Evolutionary conservation across 2,113 vertebrate species (phyloP), one percentile per base, ranked within the genome.

Genomic region (Anarhynchus alexandrinus): DNA sequence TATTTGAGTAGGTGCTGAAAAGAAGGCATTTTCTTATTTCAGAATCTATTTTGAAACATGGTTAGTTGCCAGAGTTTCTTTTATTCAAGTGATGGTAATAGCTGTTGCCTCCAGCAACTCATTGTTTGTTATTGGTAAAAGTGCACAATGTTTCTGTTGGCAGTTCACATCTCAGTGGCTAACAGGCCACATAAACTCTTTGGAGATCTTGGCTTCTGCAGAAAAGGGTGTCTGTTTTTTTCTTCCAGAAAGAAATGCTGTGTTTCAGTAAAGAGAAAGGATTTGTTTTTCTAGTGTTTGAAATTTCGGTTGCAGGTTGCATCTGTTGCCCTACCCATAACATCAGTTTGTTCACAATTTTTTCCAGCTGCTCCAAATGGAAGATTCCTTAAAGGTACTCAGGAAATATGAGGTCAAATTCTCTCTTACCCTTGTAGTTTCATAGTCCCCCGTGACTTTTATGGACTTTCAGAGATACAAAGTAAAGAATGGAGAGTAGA

Each of bases 81-180:
- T 78, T 85, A 71, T 92, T 95, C 57, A 58, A 93, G 65, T 83
- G n/a, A 80, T 84, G 47, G 87, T 66, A 94, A 84, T 86, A 92
- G 73, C 45, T 45, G 34, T 76, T 84, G 74, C 82, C 80, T 97
- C 67, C 79, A 94, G 90, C 58, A 95, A 82, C 27, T 87, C 72
- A 82, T 27, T 95, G 30, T 95, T 96, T 95, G 49, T 84, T 96
- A 80, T 57, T 94, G 29, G 47, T 90, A 27, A 92, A 96, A 97
- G 72, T 12, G 65, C 30, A 81, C 59, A 83, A 70, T 86, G 51
- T 94, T 97, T 95, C 87, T 95, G 72, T 72, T 47, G 90, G 86
- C 74, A 90, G 55, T 72, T 80, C 64, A 45, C 32, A 80, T 45
- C 43, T 38, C 38, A 78, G 67, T 43, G 72, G 32, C 72, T 90